A percentile compares a stretch with the other conserved stretches of the same genome.
phyloP scores from a whole-genome alignment of 2,888 invertebrate species.

The Eremobia ochroleuca region DNA sequence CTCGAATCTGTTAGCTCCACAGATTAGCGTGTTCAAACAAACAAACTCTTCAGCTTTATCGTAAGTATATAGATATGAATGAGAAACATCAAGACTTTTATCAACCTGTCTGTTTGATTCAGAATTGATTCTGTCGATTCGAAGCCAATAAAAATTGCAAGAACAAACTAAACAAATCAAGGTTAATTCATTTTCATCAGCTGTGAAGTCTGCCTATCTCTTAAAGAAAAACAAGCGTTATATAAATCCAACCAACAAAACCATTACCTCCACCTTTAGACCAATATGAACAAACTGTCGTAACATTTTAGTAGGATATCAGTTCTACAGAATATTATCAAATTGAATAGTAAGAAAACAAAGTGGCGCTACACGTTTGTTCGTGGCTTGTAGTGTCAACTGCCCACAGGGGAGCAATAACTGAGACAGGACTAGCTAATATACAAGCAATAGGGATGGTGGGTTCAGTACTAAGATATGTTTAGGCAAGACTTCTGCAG shows the following conservation, averaged over 20 bases:
- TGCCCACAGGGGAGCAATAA: slow-evolving; percentile 71
- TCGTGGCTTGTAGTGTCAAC: slow-evolving; percentile 69
- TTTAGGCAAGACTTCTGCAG: not conserved
- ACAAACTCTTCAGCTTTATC: no score
- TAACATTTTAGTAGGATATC: slow-evolving; percentile 42
- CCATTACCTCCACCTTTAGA: not conserved
- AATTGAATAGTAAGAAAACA: slow-evolving; percentile 58
- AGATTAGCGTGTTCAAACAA: no score
- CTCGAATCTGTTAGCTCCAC: no score
- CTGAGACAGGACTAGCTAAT: slow-evolving; percentile 67
- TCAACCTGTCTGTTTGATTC: not conserved
- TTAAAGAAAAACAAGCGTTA: not conserved
- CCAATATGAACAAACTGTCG: slow-evolving; percentile 30
- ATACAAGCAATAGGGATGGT: slow-evolving; percentile 60
- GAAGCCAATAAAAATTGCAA: not conserved
- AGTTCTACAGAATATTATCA: slow-evolving; percentile 49
- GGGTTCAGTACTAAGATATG: not conserved
- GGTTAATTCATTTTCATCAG: not conserved
- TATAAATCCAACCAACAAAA: not conserved
- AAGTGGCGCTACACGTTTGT: slow-evolving; percentile 34
- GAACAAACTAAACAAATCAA: not conserved
- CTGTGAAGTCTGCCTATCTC: not conserved
- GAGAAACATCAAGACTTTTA: not conserved
- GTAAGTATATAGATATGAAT: not conserved
- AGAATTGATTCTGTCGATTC: not conserved